Evolutionary conservation across 2,888 invertebrate genomes (phyloP).

Genomic region (Cheilosia urbana): DNA sequence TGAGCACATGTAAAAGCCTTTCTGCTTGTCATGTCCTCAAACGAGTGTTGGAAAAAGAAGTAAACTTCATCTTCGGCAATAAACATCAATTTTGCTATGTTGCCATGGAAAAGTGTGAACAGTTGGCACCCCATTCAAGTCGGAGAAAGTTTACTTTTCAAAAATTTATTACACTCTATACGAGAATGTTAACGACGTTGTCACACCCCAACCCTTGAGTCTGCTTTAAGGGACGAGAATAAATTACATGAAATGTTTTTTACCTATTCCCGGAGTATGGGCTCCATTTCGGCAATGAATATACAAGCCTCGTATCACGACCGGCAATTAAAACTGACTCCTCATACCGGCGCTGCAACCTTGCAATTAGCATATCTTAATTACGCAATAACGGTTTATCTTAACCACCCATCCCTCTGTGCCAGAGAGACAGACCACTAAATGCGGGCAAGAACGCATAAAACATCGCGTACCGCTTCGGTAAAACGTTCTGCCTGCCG

Average conservation of each 20-base stretch:
- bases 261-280: neutral
- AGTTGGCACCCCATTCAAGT: slow-evolving; percentile 43
- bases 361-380: slow-evolving; percentile 63
- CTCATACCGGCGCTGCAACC: slow-evolving; percentile 31
- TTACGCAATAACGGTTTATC: slow-evolving; percentile 60
- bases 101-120: slow-evolving; percentile 36
- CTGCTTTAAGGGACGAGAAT: slow-evolving; percentile 4
- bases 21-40: slow-evolving; percentile 23
- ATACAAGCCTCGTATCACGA: slow-evolving; percentile 34
- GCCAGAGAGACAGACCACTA: neutral
- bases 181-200: slow-evolving; percentile 7
- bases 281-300: slow-evolving; percentile 29
- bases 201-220: neutral
- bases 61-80: slow-evolving; percentile 46
- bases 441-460: slow-evolving; percentile 7
- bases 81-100: slow-evolving; percentile 64
- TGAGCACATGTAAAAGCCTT: slow-evolving; percentile 1
- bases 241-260: slow-evolving; percentile 43
- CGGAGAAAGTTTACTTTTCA: slow-evolving; percentile 31
- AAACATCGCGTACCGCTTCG: slow-evolving; percentile 9
- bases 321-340: slow-evolving; percentile 42
- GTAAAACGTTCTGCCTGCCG: slow-evolving; percentile 7
- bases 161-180: slow-evolving; percentile 57
- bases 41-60: slow-evolving; percentile 5
- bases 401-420: neutral